Evolutionary conservation across 2,113 vertebrate genomes (phyloP), one percentile per base, ranked within the genome.

Genomic region (Morone saxatilis): DNA sequence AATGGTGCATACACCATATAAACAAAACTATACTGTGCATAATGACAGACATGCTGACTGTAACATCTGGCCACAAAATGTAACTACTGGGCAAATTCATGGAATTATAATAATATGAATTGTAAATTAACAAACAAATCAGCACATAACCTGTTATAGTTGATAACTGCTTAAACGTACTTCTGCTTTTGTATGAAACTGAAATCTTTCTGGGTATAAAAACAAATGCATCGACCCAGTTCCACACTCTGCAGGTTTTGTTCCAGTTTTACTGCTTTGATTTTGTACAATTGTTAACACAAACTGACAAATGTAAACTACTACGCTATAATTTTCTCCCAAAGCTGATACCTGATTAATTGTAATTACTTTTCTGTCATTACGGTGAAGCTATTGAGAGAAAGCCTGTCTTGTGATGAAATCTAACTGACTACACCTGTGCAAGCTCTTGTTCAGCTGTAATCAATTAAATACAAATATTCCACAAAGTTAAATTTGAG

Each of bases 391-490:
- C 25, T 20, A 41, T 48, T 50, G 50, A 43, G 17, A 71, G 43
- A 59, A 68, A 70, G 14, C 13, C 5, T 59, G 20, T 70, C 0
- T 76, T 0, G 5, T 77, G 53, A 76, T 61, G 65, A 31, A 81
- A 71, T 80, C 22, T 47, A 51, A 70, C 38, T 48, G 9, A 48
- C 48, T 25, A 57, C 38, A 71, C n/a, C n/a, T 63, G 60, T 1
- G 36, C 5, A 54, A 56, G 14, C 31, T 45, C 36, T 47, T 48
- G 4, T 81, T 67, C 14, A 31, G 11, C 45, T 75, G 7, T 11
- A 57, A 45, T 86, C 51, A 82, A 84, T 60, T 73, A 9, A 71
- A 84, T 25, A 51, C 53, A 84, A 47, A 71, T 59, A 71, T 65
- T 82, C 47, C 50, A 62, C 6, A 31, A 31, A 31, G 12, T 50